phyloP scores from a whole-genome alignment of 2,113 vertebrate genomes.

The Dasyurus viverrinus region DNA sequence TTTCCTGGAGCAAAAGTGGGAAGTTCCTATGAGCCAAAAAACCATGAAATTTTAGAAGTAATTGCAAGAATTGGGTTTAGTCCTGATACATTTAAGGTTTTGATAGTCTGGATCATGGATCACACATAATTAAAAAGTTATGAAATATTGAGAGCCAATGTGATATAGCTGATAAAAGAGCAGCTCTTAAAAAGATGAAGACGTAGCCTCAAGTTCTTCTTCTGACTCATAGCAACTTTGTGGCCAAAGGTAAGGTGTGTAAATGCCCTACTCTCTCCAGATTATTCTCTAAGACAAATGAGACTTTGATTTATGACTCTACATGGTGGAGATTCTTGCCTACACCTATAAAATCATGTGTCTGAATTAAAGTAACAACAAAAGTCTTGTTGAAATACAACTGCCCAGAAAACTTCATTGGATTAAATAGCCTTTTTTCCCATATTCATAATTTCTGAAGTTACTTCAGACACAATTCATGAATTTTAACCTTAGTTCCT shows the following conservation, averaged over 20 bases:
- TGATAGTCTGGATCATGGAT: not conserved
- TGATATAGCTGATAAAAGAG: not conserved
- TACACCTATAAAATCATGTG: not conserved
- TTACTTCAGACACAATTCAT: not conserved
- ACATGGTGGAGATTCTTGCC: not conserved
- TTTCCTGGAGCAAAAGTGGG: not conserved
- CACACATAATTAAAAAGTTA: not conserved
- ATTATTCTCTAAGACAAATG: not conserved
- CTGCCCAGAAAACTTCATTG: not conserved
- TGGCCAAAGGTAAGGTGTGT: not conserved
- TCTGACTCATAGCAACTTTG: not conserved
- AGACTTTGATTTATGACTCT: not conserved
- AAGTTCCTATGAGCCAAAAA: not conserved
- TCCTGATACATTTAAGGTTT: not conserved
- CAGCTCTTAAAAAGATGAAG: not conserved
- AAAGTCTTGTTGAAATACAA: not conserved
- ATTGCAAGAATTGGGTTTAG: not conserved
- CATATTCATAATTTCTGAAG: not conserved
- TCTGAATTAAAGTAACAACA: not conserved
- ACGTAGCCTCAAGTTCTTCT: not conserved
- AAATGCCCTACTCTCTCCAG: not conserved
- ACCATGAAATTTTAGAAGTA: not conserved
- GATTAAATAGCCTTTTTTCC: not conserved
- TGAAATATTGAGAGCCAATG: not conserved
- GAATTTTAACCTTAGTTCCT: not conserved